phyloP scores from a whole-genome alignment of 2,797 vertebrate genomes.

The Phoebastria nigripes region DNA sequence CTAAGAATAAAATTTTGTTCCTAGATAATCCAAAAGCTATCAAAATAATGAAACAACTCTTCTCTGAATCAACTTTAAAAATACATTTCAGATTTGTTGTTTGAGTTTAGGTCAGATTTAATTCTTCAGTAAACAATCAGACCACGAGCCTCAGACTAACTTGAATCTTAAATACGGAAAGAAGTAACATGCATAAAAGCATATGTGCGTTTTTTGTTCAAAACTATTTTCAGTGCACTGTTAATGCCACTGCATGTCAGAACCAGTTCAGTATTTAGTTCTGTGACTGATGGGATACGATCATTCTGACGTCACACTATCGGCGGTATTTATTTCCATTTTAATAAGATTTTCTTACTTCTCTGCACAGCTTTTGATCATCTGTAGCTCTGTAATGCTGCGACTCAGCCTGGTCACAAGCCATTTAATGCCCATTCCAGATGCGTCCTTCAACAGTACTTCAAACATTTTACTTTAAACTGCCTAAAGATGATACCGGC shows the following conservation, averaged over 20 bases:
- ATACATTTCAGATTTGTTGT: neutral
- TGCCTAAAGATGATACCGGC: neutral
- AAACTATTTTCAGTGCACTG: neutral
- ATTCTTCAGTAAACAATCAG: neutral
- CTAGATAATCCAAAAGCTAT: neutral
- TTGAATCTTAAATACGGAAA: neutral
- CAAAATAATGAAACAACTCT: neutral
- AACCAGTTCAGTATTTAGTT: neutral
- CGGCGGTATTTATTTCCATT: neutral
- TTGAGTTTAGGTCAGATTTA: neutral
- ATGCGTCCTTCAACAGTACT: neutral
- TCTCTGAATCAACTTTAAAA: neutral
- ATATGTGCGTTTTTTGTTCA: neutral
- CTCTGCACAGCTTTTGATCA: neutral
- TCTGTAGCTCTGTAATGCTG: neutral
- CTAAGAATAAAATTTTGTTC: neutral
- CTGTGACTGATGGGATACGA: neutral
- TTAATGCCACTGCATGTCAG: neutral
- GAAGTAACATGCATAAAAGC: neutral
- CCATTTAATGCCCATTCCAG: neutral
- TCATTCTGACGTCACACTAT: rapidly evolving
- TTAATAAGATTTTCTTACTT: neutral
- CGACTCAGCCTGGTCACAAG: neutral
- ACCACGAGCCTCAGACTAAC: neutral
- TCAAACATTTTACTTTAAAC: neutral